Evolutionary conservation across 1,140 invertebrate species (phyloP).

Genomic region (Drosophila pandora): DNA sequence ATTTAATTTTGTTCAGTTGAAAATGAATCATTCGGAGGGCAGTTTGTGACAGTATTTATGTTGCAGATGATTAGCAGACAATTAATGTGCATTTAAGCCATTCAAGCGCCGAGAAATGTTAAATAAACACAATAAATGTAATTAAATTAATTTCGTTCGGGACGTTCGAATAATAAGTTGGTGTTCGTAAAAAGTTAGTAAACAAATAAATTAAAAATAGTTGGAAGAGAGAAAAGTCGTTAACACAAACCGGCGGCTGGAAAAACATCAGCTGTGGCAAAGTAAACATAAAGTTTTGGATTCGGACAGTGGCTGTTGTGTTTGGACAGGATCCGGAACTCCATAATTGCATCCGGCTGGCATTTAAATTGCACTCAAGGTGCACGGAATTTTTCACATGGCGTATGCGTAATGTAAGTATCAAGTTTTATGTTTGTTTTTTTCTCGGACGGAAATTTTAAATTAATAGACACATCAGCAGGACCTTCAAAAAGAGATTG

Average conservation of each 20-base stretch:
- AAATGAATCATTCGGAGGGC: constrained; percentile 1
- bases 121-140: constrained; percentile 45
- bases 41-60: constrained; percentile 18
- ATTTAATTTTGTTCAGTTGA: constrained; percentile 7
- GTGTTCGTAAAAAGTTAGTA: constrained; percentile 54
- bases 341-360: constrained; percentile 69
- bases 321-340: constrained; percentile 64
- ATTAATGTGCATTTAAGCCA: constrained; percentile 33
- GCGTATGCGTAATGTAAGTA: constrained; percentile 66
- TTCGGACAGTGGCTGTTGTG: constrained; percentile 17
- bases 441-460: constrained; percentile 18
- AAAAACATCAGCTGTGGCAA: constrained; percentile 68
- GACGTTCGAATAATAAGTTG: constrained; percentile 54
- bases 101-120: constrained; percentile 46
- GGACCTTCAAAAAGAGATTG: constrained; percentile 6
- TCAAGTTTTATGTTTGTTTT: constrained; percentile 27
- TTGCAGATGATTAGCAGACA: constrained; percentile 41
- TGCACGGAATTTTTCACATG: constrained; percentile 39
- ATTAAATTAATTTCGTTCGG: constrained; percentile 66
- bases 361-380: constrained; percentile 68
- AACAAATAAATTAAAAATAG: constrained; percentile 39
- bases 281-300: constrained; percentile 70
- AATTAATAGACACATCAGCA: neutral
- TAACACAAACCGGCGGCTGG: constrained; percentile 37
- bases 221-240: constrained; percentile 61